Conservation (phyloP, 2,113 vertebrate genomes). For the Ia io region DNA sequence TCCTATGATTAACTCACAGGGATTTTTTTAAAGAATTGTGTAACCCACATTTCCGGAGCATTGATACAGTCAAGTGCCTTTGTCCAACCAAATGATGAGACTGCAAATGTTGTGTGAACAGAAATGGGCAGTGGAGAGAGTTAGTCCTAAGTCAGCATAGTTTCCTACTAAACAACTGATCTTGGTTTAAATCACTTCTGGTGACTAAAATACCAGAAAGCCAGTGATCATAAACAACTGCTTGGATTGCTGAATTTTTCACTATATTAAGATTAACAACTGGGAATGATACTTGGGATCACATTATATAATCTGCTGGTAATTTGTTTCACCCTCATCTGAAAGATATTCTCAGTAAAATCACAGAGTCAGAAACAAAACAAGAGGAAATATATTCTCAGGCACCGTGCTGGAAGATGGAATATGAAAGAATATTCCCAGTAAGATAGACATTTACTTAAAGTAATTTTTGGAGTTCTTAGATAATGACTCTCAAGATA, state of each 20-base stretch:
- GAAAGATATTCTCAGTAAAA: neutral
- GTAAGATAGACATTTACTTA: neutral
- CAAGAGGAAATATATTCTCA: neutral
- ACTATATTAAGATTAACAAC: neutral
- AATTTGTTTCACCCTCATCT: neutral
- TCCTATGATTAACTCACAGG: neutral
- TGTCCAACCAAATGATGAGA: neutral
- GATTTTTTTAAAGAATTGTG: neutral
- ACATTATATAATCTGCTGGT: neutral
- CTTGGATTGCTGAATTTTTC: neutral
- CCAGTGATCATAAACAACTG: neutral
- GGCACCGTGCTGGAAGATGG: neutral
- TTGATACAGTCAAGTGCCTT: neutral
- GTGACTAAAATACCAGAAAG: neutral
- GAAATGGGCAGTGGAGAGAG: neutral
- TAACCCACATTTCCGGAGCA: neutral
- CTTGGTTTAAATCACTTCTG: neutral
- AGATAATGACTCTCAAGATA: neutral
- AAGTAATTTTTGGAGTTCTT: neutral
- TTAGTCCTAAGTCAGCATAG: rapidly evolving
- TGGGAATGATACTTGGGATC: neutral
- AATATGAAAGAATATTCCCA: neutral
- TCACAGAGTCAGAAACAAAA: neutral
- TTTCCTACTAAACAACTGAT: neutral
- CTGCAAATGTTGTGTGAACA: rapidly evolving